Base-by-base conservation (phyloP, 2,888 invertebrate species). In the Drosophila pseudotakahashii region DNA sequence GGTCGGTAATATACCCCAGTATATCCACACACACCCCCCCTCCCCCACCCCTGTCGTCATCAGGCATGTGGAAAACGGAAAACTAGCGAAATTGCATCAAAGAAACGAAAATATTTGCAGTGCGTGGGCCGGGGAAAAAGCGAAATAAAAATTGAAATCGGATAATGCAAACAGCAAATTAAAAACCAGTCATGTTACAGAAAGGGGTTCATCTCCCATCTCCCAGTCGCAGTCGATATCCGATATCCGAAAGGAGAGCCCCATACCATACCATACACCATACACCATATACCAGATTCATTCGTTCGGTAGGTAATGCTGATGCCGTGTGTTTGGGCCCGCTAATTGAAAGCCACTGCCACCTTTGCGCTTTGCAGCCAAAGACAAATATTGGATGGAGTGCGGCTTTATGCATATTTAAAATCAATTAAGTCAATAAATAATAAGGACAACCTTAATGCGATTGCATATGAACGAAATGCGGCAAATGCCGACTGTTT, bases 381-480 rank as follows among this genome's bases (percentile, higher is more conserved):
- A 88, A 88, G 82, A 85, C 83, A 85, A 87, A 87, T 80, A 86
- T 85, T 88, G 87, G 68, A 70, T 74, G 79, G 74, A 72, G 64
- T 70, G 57, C 76, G 80, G 81, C 76, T 89, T 89, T 81, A 84
- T 90, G 88, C 90, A 90, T 90, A 90, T 90, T 90, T 90, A 90
- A 90, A 90, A 90, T 90, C 90, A 90, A 90, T 90, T 90, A 91
- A 90, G 89, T 89, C 86, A 88, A 84, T 89, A 88, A 84, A 89
- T 79, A 79, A 87, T 82, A 88, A 79, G 75, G 79, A 75, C 76
- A 79, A 69, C 69, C 76, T 84, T 82, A 90, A 88, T 89, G 80
- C 85, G 82, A 84, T 90, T 90, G 80, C 80, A 80, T 74, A 77
- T 73, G 69, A 74, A 62, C 68, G 71, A 59, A 66, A 70, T 78